Percentiles rank a stretch among this genome's conserved stretches.
Evolutionary conservation across 2,797 vertebrate species (phyloP).

Genomic region (Hephaestus fuliginosus): DNA sequence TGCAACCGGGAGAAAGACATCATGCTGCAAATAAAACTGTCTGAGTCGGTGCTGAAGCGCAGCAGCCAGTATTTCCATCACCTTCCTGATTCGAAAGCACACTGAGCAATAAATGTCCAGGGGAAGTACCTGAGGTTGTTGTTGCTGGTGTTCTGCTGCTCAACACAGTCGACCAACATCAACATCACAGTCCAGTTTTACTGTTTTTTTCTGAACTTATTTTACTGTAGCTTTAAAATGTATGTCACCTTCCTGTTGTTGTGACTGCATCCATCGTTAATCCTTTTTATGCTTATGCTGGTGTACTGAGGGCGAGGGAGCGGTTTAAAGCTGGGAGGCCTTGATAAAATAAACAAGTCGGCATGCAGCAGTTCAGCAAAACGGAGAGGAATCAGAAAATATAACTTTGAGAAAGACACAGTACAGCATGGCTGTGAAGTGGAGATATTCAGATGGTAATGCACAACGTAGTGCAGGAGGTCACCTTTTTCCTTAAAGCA

Average conservation of each 20-base stretch:
- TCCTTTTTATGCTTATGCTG: constrained; percentile 28
- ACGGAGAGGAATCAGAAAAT: constrained; percentile 10
- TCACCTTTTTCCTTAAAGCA: background rate
- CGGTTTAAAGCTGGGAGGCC: constrained; percentile 27
- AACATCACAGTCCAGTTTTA: constrained; percentile 9
- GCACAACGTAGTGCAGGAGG: background rate
- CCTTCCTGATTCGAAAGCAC: constrained; percentile 8
- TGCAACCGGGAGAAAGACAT: constrained; percentile 38
- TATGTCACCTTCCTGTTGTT: background rate
- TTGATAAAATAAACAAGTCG: constrained; percentile 36
- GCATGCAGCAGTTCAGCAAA: constrained; percentile 25
- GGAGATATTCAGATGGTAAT: constrained; percentile 7
- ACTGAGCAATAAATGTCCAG: constrained; percentile 16
- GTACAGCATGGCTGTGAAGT: background rate
- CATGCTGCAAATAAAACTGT: constrained; percentile 50
- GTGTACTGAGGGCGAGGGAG: constrained; percentile 2
- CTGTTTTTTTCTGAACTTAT: constrained; percentile 1
- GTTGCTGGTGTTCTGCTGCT: constrained; percentile 1
- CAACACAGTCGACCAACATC: constrained; percentile 5
- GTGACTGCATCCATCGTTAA: constrained; percentile 31
- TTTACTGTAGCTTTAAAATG: constrained; percentile 28
- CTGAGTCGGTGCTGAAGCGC: constrained; percentile 5
- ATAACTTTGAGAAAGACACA: constrained; percentile 25
- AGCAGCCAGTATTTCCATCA: constrained; percentile 21
- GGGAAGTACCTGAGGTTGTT: constrained; percentile 5